Evolutionary conservation across 2,888 invertebrate genomes (phyloP), one percentile per base, ranked within the genome.

Genomic region (Peribatodes rhomboidaria): DNA sequence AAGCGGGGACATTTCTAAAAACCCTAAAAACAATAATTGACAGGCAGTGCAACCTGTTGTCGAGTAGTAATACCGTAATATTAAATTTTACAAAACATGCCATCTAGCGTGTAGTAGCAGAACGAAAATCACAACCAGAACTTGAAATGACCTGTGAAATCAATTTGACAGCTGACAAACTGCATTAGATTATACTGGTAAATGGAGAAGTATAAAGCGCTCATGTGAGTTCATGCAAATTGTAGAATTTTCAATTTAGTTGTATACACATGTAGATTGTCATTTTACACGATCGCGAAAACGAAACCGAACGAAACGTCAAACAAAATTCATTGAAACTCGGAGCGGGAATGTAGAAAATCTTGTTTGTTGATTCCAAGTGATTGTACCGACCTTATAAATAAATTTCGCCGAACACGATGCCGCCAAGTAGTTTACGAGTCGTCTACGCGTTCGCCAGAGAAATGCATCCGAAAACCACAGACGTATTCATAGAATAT

Each of bases 401-500:
- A 88, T 89, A 89, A 87, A 88, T 84, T 85, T 86, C 85, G 81
- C 83, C 77, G 76, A 82, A 78, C 86, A 92, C 78, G 85, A 93
- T 93, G 93, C 93, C 93, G 81, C 92, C 94, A 84, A 94, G 94
- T 88, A 94, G 94, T 87, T 88, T 94, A 86, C 94, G 95, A 88
- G 95, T 95, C 70, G 95, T 96, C 77, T 96, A 96, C 94, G 96
- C 96, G 82, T 96, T 96, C 93, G 96, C 96, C 65, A 94, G 96
- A 90, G 95, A 96, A 94, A 95, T 96, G 95, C 96, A 96, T 85
- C 95, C 95, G 27, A 96, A 96, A 89, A 95, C 94, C 47, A 89
- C 94, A 59, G 95, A 94, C 77, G 94, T 94, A 72, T 94, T 94
- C 81, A 95, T 97, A 76, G 94, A 96, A 88, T 97, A 97, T 93